Evolutionary conservation across 2,113 vertebrate genomes (phyloP), one percentile per base, ranked within the genome.

Genomic region (Poecile atricapillus): DNA sequence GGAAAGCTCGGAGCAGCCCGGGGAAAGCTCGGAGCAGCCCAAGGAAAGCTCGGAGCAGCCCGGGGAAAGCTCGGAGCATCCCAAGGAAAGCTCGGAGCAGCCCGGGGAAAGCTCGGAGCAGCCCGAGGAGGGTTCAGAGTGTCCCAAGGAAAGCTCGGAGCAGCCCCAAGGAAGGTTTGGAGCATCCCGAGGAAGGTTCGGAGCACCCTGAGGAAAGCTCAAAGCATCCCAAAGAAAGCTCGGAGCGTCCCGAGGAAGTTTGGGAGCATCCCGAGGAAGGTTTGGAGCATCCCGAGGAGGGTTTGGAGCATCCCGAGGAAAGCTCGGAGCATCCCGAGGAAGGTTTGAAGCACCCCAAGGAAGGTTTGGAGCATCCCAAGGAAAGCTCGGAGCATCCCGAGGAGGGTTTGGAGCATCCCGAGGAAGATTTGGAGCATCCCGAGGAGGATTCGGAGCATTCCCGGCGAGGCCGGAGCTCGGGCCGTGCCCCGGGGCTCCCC

Each of bases 171-270:
- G 41, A 23, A 33, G 7, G 10, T 23, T 24, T 11, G 21, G 65
- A 13, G 16, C 16, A 2, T 3, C 37, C 37, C 2, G 1, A 16
- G 50, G 15, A 14, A 41, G 1, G 1, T 14, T 33, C 3, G 21
- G 37, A 3, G 52, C 17, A 3, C 3, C 16, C 39, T 13, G 2
- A 12, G 41, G 17, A 19, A 8, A 0, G 1, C 14, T 11, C 3
- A 5, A 20, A 14, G 5, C 25, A 1, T 1, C 19, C 9, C 5
- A 2, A 33, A 39, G 30, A 33, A 33, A 1, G 0, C 25, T 12
- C 5, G 31, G 53, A 30, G 24, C 18, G 6, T 5, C n/a, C 44
- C 11, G 4, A 5, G 68, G 28, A n/a, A n/a, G n/a, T n/a, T n/a
- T n/a, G n/a, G n/a, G 30, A 49, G 47, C 47, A 24, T 7, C 47